phyloP scores from a whole-genome alignment of 37 sponge, comb jelly and placozoan genomes.

The Hormiphora californensis region DNA sequence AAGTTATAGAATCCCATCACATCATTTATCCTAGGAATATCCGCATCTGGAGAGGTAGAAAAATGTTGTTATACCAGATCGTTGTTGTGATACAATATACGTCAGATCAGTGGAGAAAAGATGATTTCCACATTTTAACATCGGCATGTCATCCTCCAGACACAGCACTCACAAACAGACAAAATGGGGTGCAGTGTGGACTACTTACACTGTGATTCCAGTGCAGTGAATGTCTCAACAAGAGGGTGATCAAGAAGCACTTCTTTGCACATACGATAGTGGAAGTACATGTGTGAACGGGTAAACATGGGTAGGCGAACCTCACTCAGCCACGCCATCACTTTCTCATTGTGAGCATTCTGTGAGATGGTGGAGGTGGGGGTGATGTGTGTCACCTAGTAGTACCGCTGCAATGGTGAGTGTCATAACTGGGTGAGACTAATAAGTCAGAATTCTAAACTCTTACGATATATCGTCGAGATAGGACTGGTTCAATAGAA shows the following conservation, averaged over 20 bases:
- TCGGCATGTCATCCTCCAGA: too few relatives aligned
- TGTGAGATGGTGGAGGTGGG: too few relatives aligned
- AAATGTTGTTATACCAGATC: too few relatives aligned
- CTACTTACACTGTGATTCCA: constrained; percentile 13
- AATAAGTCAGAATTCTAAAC: not conserved
- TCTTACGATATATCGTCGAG: constrained; percentile 7
- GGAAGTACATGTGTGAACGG: not conserved
- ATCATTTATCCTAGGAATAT: not conserved
- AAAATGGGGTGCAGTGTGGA: too few relatives aligned
- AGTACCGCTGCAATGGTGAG: constrained; percentile 22
- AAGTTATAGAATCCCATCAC: constrained; percentile 29
- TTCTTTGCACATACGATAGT: constrained; percentile 14
- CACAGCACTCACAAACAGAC: too few relatives aligned
- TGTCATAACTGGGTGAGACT: not conserved
- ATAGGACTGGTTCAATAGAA: not conserved
- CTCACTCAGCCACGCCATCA: not conserved
- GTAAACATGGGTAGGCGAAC: constrained; percentile 7
- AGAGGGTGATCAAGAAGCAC: not conserved
- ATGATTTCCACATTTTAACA: too few relatives aligned
- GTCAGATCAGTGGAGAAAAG: too few relatives aligned
- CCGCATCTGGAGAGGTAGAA: too few relatives aligned
- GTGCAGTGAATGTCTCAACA: not conserved
- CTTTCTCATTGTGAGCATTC: constrained; percentile 18
- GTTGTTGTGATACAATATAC: too few relatives aligned
- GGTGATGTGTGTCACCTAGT: too few relatives aligned